Conservation (phyloP, 53 echinoderm and acorn worm genomes). For the Astropecten irregularis region DNA sequence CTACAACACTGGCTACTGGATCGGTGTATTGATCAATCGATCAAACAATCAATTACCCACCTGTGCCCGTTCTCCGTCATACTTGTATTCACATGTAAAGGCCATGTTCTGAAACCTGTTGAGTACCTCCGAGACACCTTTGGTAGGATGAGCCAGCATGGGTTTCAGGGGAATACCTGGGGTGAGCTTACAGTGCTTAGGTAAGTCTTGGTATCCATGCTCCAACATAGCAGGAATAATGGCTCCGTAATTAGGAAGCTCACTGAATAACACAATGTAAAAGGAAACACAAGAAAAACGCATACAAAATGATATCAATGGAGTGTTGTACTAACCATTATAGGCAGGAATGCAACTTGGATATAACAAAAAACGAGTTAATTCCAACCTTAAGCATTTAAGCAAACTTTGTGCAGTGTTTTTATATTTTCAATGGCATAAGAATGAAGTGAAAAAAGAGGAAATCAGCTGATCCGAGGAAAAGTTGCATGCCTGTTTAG, state of each 20-base stretch:
- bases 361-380: no score
- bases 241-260: conserved; percentile 88
- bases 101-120: conserved; percentile 90
- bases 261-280: conserved; percentile 47
- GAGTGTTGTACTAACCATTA: no score
- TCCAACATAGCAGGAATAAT: conserved; percentile 73
- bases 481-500: no score
- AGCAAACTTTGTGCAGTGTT: no score
- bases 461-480: no score
- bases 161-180: conserved; percentile 94
- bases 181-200: conserved; percentile 90
- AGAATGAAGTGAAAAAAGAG: no score
- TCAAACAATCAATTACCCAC: no score
- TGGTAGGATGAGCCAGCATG: conserved; percentile 98
- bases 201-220: conserved; percentile 76
- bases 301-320: neutral
- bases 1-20: no score
- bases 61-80: conserved; percentile 97
- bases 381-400: no score
- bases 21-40: no score
- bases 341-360: no score
- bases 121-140: conserved; percentile 93
- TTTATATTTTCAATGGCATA: no score
- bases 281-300: neutral
- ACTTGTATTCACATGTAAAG: conserved; percentile 97